Percentiles rank a stretch among this genome's conserved stretches.
phyloP scores from a whole-genome alignment of 53 echinoderm and acorn worm species.

The Mesocentrotus franciscanus region DNA sequence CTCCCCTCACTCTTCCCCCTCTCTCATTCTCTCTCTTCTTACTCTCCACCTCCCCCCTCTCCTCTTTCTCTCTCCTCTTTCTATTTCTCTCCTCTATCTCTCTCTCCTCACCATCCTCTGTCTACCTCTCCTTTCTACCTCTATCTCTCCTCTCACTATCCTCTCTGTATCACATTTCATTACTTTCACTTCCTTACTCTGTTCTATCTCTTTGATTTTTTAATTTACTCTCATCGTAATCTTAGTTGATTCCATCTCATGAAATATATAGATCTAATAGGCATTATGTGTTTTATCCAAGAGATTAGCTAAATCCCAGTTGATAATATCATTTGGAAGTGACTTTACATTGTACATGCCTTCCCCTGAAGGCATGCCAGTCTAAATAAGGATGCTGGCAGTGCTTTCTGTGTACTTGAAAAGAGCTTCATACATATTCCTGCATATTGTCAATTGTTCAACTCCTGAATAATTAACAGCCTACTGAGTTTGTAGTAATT shows the following conservation, averaged over 20 bases:
- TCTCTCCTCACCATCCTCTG: background rate
- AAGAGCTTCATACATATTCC: background rate
- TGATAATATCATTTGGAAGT: conserved; percentile 46
- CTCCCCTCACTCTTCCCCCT: background rate
- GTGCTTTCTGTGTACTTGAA: conserved; percentile 5
- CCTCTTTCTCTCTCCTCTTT: background rate
- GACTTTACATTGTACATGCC: conserved; percentile 8
- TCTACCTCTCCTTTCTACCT: background rate
- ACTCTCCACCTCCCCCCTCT: background rate
- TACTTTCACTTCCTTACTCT: background rate
- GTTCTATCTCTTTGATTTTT: background rate
- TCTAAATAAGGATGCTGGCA: conserved; percentile 37
- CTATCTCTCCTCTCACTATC: background rate
- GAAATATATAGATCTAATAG: conserved; percentile 2
- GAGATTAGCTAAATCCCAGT: conserved; percentile 49
- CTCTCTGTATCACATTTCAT: background rate
- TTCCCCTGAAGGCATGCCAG: background rate
- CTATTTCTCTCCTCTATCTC: background rate
- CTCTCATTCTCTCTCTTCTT: background rate
- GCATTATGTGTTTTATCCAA: conserved; percentile 47
- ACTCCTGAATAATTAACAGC: background rate
- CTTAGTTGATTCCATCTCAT: conserved; percentile 7
- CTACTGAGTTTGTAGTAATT: background rate
- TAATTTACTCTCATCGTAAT: background rate
- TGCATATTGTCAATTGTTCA: background rate